Evolutionary conservation across 2,888 invertebrate species (phyloP).

Genomic region (Drosophila subsilvestris): DNA sequence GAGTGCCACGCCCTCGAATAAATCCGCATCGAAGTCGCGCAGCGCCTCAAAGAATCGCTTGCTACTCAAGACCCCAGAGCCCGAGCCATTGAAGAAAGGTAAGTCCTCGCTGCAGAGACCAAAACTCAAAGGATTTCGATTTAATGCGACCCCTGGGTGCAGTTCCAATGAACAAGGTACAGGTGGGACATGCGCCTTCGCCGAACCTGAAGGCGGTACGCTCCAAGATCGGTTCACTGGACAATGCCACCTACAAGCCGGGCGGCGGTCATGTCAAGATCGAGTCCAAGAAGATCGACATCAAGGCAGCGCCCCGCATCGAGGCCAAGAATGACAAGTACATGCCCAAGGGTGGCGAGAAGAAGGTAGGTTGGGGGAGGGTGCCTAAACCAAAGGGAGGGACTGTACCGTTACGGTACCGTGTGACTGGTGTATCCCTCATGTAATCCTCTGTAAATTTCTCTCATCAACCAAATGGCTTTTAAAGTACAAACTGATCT

Average conservation of each 20-base stretch:
- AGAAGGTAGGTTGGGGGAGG: conserved; percentile 88
- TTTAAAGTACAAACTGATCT: conserved; percentile 42
- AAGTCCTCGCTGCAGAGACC: conserved; percentile 27
- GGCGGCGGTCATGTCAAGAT: conserved; percentile 95
- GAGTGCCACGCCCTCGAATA: conserved; percentile 84
- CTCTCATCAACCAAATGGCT: conserved; percentile 48
- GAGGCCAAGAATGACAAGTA: conserved; percentile 96
- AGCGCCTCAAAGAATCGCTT: conserved; percentile 84
- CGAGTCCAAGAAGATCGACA: conserved; percentile 93
- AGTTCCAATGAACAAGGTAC: conserved; percentile 96
- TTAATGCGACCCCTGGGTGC: conserved; percentile 82
- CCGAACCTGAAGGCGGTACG: conserved; percentile 96
- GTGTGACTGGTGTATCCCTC: conserved; percentile 17
- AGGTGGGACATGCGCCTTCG: conserved; percentile 95
- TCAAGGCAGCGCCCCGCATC: conserved; percentile 93
- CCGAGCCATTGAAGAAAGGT: conserved; percentile 90
- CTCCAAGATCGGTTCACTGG: conserved; percentile 96
- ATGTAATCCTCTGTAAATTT: conserved; percentile 44
- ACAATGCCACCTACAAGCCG: conserved; percentile 95
- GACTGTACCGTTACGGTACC: not conserved
- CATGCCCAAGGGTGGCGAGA: conserved; percentile 93
- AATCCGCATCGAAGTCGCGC: conserved; percentile 83
- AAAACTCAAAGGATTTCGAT: not conserved
- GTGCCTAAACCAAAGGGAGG: not conserved
- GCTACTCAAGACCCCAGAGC: conserved; percentile 89